Base-by-base conservation (phyloP, 2,797 vertebrate genomes). In the Intellagama lesueurii region DNA sequence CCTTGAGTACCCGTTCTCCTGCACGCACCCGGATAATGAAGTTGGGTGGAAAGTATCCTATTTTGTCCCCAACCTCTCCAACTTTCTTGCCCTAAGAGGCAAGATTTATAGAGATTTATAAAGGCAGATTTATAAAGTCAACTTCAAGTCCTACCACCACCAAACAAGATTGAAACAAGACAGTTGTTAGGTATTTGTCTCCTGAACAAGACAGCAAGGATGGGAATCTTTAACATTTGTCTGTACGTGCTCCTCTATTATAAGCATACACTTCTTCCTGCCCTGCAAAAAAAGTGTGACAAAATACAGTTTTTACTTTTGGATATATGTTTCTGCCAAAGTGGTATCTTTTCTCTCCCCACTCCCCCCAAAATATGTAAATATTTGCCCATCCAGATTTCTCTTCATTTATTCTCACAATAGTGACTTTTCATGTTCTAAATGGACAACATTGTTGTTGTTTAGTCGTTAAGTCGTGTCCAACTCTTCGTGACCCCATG, bases 11-110 rank as follows among this genome's bases (percentile, higher is more conserved):
- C 6, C 96, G 94, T 93, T 99, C 98, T 22, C 98, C 98, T 0
- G 97, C 97, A 66, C 98, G 96, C 83, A 99, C 98, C 2, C 98
- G 96, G 94, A 99, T 99, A 94, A 98, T 98, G 95, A 98, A 98
- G 92, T 97, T 98, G 2, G 98, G 97, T 5, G 98, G 98, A 83
- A 99, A 97, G 92, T 97, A 98, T 47, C 98, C 98, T 0, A 98
- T 88, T 89, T 98, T 98, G 76, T 98, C 97, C 3, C 98, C 97
- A 0, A 97, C 16, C 11, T 89, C 82, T 11, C 88, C 88, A 73
- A 85, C 52, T 80, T 89, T 97, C 91, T 98, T 98, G 26, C 98
- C 98, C 98, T 98, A 92, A 7, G 89, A 90, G 28, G 81, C 30
- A 77, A 7, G 81, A 0, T 68, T 40, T 40, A 40, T 14, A 64